Base-by-base conservation (phyloP, 2,113 vertebrate species). In the Elephas maximus region DNA sequence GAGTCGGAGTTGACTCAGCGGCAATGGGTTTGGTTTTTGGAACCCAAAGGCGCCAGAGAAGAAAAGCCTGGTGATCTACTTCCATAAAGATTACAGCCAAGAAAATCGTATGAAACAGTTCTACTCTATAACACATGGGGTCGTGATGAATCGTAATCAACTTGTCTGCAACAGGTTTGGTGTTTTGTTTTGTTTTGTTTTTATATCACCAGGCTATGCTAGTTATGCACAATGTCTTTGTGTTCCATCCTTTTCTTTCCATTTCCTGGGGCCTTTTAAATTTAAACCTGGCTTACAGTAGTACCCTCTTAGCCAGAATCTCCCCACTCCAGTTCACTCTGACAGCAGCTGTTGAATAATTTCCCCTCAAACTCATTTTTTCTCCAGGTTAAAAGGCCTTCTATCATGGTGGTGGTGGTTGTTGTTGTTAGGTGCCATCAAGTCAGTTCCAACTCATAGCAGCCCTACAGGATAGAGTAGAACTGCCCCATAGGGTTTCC, bases 271-370 rank as follows among this genome's bases (percentile, higher is more conserved):
- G 30, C 37, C 18, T 91, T 48, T 44, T 53, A 26, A 78, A 71
- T 37, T 17, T 80, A 57, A 81, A 76, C 28, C 93, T 81, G 60
- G 65, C 63, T 91, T 53, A 20, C 28, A 44, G 23, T 63, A 12
- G 24, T 4, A 9, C 63, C 69, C n/a, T 89, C 48, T 44, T 48
- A 51, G 62, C 48, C 57, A 80, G 57, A 74, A 2, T 80, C n/a
- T 79, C 21, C 67, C 51, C 1, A 3, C 33, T 85, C 37, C 41
- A 88, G 37, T 67, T 82, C 17, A 1, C 41, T 57, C 37, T 74
- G 37, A 73, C 44, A 79, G 71, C 12, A 92, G 45, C 86, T 91
- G 24, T 62, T 93, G 77, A 96, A 65, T 88, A 67, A 89, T 83
- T 86, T 93, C 37, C 83, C 45, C 53, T 94, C 37, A 24, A 71